Conservation (phyloP, 2,888 invertebrate species). For the Pterostichus niger region DNA sequence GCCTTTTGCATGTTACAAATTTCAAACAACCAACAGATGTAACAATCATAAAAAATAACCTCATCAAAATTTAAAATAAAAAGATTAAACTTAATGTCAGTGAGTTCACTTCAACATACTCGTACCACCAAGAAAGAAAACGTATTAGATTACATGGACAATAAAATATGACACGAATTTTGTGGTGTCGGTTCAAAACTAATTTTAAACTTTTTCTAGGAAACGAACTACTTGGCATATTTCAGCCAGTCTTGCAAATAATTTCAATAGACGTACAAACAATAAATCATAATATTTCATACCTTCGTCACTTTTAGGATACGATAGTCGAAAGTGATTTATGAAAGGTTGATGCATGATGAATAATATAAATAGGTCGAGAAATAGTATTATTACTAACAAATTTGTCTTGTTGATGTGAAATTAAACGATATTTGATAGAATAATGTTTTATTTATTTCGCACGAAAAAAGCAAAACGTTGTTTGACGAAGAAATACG, state of each 20-base stretch:
- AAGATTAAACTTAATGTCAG: slow-evolving; percentile 16
- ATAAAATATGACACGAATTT: slow-evolving; percentile 44
- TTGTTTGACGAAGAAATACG: slow-evolving; percentile 3
- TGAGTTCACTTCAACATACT: slow-evolving; percentile 3
- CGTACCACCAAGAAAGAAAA: not conserved
- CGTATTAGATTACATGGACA: slow-evolving; percentile 13
- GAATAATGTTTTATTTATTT: slow-evolving; percentile 22
- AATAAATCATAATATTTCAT: slow-evolving; percentile 37
- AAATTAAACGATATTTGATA: slow-evolving; percentile 34
- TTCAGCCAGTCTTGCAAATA: slow-evolving; percentile 7
- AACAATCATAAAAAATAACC: slow-evolving; percentile 13
- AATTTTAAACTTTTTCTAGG: slow-evolving; percentile 52
- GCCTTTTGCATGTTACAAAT: slow-evolving; percentile 33
- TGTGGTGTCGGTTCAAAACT: slow-evolving; percentile 29
- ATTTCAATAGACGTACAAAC: slow-evolving; percentile 24
- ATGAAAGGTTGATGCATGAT: slow-evolving; percentile 27
- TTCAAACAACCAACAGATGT: slow-evolving; percentile 5
- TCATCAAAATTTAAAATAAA: slow-evolving; percentile 8
- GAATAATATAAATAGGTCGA: slow-evolving; percentile 46
- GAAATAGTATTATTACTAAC: slow-evolving; percentile 34
- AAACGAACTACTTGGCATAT: not conserved
- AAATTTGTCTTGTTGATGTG: slow-evolving; percentile 40
- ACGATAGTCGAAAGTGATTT: slow-evolving; percentile 29
- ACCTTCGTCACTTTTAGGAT: slow-evolving; percentile 30
- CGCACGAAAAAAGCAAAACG: slow-evolving; percentile 2